These are phyloP conservation scores for Cetonia aurata DNA, from an alignment of 2,888 invertebrate species.

Conservation along the genomic window DNA sequence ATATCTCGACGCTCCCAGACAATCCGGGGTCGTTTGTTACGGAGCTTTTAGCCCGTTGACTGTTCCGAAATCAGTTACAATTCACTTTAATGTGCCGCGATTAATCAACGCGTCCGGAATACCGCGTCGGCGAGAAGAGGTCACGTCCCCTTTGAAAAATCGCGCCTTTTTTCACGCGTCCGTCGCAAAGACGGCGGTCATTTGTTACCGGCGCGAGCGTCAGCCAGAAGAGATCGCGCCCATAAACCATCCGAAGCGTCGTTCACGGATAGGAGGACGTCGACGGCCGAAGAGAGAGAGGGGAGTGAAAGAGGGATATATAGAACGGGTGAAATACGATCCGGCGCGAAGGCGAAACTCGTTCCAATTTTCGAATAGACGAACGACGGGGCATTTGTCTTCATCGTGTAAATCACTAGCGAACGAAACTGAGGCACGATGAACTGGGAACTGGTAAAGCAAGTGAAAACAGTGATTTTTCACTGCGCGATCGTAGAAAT, in stretches of 20 bases:
- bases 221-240: neutral
- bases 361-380: constrained; percentile 42
- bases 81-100: constrained; percentile 36
- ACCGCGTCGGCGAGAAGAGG: constrained; percentile 1
- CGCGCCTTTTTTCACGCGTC: constrained; percentile 16
- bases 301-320: no score
- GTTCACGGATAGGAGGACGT: no score
- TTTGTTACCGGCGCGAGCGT: neutral
- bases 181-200: neutral
- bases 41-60: constrained; percentile 38
- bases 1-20: neutral
- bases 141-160: constrained; percentile 15
- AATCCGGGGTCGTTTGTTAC: constrained; percentile 11
- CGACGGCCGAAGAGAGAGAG: no score
- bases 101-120: constrained; percentile 31
- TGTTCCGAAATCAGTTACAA: constrained; percentile 41
- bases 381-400: constrained; percentile 64
- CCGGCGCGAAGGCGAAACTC: constrained; percentile 19
- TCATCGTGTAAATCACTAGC: constrained; percentile 64
- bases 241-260: no score
- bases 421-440: constrained; percentile 60
- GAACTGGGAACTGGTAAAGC: constrained; percentile 60
- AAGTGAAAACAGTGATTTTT: constrained; percentile 55
- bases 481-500: no score
- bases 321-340: constrained; percentile 18